These are phyloP conservation scores for Cyclina sinensis DNA, from an alignment of 1,140 invertebrate species.

Conservation along the genomic window DNA sequence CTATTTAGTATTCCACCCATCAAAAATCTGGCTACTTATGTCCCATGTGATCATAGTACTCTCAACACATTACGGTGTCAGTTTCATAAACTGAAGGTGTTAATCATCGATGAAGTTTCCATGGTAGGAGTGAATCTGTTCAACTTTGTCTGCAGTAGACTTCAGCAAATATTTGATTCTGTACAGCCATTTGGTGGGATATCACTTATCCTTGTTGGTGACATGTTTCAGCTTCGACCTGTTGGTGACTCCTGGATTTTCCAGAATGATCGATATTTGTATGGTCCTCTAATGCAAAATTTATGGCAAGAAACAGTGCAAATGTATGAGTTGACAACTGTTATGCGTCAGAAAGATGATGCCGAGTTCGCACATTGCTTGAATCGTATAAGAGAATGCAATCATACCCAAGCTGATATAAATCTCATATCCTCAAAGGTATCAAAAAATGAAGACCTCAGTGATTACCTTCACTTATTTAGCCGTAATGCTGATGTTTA, in stretches of 20 bases:
- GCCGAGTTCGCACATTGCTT: slow-evolving; percentile 10
- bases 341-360: slow-evolving; percentile 69
- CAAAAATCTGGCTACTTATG: slow-evolving; percentile 49
- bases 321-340: slow-evolving; percentile 29
- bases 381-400: slow-evolving; percentile 34
- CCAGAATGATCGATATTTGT: background rate
- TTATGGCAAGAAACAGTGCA: slow-evolving; percentile 10
- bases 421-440: background rate
- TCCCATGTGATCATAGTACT: slow-evolving; percentile 35
- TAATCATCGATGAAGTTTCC: slow-evolving; percentile 66
- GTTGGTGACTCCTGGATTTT: slow-evolving; percentile 37
- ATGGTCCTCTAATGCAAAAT: slow-evolving; percentile 13
- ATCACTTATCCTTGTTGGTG: background rate
- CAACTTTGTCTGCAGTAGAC: slow-evolving; percentile 51
- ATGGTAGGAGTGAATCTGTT: slow-evolving; percentile 68
- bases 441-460: background rate
- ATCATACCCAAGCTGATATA: slow-evolving; percentile 42
- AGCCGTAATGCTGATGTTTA: slow-evolving; percentile 59
- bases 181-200: slow-evolving; percentile 6
- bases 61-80: slow-evolving; percentile 43
- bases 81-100: slow-evolving; percentile 1
- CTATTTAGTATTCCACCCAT: slow-evolving; percentile 59
- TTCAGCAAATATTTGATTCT: slow-evolving; percentile 45
- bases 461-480: slow-evolving; percentile 45
- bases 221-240: slow-evolving; percentile 29